phyloP scores from a whole-genome alignment of 2,888 invertebrate genomes.

The Tipula unca region DNA sequence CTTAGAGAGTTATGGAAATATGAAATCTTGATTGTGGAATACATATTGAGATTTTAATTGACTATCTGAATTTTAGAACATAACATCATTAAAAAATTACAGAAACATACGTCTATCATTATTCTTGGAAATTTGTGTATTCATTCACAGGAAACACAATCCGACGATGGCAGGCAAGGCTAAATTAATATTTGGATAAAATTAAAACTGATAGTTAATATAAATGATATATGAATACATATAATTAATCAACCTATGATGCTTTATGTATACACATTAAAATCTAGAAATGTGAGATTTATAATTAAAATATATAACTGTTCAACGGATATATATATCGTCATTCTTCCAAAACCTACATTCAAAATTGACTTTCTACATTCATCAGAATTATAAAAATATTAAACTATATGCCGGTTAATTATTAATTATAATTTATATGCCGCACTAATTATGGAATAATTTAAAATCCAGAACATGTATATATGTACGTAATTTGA shows the following conservation, averaged over 20 bases:
- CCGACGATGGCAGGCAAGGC: not conserved
- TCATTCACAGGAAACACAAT: not conserved
- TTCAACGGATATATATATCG: not conserved
- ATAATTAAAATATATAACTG: not conserved
- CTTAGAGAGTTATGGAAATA: too few relatives aligned
- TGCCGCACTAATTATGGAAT: not conserved
- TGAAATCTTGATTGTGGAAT: too few relatives aligned
- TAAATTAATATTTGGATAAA: not conserved
- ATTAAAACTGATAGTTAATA: too few relatives aligned
- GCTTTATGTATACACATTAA: too few relatives aligned
- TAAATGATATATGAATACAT: too few relatives aligned
- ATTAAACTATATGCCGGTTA: not conserved
- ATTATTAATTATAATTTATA: not conserved
- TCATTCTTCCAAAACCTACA: not conserved
- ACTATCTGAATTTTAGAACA: too few relatives aligned
- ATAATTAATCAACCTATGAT: too few relatives aligned
- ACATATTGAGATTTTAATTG: too few relatives aligned
- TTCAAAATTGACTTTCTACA: not conserved
- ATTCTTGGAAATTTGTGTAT: not conserved
- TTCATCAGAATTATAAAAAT: not conserved
- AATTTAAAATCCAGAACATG: not conserved
- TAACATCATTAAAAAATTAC: too few relatives aligned
- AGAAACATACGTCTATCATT: too few relatives aligned
- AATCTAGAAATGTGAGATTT: not conserved
- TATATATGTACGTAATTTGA: not conserved